These are phyloP conservation scores for Saccostrea echinata DNA, from an alignment of 1,140 invertebrate genomes.

Conservation along the genomic window DNA sequence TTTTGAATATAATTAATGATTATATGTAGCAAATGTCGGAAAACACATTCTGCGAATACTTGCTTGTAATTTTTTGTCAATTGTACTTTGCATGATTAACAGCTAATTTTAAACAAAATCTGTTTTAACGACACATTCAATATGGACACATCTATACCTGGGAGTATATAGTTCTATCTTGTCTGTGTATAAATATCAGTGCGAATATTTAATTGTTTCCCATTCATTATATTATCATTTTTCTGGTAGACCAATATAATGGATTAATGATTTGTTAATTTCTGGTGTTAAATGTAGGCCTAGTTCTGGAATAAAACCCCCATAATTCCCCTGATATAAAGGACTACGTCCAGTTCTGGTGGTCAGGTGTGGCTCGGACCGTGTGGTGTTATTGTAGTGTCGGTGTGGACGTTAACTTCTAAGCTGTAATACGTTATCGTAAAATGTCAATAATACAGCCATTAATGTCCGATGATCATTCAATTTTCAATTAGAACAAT, in stretches of 20 bases:
- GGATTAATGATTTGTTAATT: not conserved
- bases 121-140: no score
- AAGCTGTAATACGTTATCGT: not conserved
- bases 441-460: not conserved
- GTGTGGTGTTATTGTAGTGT: constrained; percentile 1
- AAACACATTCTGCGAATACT: no score
- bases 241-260: constrained; percentile 17
- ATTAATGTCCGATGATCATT: not conserved
- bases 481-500: constrained; percentile 2
- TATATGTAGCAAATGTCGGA: no score
- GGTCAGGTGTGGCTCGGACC: not conserved
- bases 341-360: not conserved
- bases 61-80: no score
- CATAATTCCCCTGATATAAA: not conserved
- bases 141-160: no score
- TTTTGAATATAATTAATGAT: no score
- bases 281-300: constrained; percentile 3
- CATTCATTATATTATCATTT: not conserved
- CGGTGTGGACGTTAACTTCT: not conserved
- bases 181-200: no score
- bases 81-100: no score
- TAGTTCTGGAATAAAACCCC: not conserved
- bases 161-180: no score
- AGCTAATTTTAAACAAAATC: no score
- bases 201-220: not conserved